These are phyloP conservation scores for Alviniconcha marisindica DNA, from an alignment of 1,140 invertebrate genomes.

Conservation along the genomic window DNA sequence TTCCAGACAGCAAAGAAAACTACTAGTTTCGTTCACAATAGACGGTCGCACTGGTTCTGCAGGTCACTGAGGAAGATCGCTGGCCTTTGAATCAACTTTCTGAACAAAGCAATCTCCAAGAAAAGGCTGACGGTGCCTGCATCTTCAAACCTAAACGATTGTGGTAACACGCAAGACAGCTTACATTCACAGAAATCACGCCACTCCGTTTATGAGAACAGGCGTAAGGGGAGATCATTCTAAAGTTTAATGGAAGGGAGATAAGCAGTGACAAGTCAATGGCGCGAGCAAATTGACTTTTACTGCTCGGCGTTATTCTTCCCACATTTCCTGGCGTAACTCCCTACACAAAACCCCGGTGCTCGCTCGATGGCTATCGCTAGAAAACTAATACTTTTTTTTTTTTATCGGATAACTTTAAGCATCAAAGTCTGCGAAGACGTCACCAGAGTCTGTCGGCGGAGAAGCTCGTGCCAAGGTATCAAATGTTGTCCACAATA, in stretches of 20 bases:
- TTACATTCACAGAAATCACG: no score
- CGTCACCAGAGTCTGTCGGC: background rate
- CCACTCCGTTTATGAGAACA: background rate
- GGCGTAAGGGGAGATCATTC: slow-evolving; percentile 21
- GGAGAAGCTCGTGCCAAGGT: background rate
- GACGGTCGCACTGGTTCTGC: no score
- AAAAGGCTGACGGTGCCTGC: no score
- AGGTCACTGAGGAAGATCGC: no score
- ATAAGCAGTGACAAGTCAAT: slow-evolving; percentile 11
- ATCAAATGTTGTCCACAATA: background rate
- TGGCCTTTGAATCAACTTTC: no score
- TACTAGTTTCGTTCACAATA: no score
- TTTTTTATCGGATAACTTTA: slow-evolving; percentile 18
- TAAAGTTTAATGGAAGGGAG: slow-evolving; percentile 28
- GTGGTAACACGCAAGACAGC: no score
- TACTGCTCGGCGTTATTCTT: background rate
- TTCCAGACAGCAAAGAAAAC: no score
- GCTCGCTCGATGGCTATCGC: background rate
- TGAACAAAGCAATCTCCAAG: no score
- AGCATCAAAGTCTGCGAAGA: background rate
- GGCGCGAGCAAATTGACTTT: slow-evolving; percentile 29
- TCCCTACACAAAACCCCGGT: background rate
- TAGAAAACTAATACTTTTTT: slow-evolving; percentile 20
- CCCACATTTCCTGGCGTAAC: background rate
- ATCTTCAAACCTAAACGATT: no score